Evolutionary conservation across 2,113 vertebrate genomes (phyloP), one percentile per base, ranked within the genome.

Genomic region (Planiliza haematocheilus): DNA sequence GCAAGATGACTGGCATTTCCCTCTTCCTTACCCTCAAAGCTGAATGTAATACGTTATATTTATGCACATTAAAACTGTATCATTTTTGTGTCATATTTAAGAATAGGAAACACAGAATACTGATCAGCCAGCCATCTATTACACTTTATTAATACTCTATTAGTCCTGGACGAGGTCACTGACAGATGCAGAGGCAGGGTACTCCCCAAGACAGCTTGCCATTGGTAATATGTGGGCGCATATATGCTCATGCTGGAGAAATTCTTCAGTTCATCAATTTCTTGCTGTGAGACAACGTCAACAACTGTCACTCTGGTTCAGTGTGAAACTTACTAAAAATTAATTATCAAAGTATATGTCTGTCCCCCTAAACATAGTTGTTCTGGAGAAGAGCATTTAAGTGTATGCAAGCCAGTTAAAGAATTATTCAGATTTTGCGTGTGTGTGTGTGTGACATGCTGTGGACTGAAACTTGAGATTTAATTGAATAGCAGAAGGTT

Each of bases 401-500:
- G 58, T 50, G 70, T 30, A 83, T 70, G 57, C 24, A 82, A 76
- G 84, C 53, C 62, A 52, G 70, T 58, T 79, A 57, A 81, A 81
- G 71, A 52, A 48, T 67, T 81, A 50, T 43, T 79, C 69, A 73
- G 43, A 68, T 74, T 80, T 72, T 79, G 14, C 24, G 5, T 3
- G 3, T 62, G 75, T 65, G 69, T 65, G 63, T 62, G 30, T 20
- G 38, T 1, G 56, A 38, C 52, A 71, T 62, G 43, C 71, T 74
- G 69, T 72, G 59, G 70, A 83, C 81, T 87, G 63, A 83, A 83
- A 79, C 69, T 74, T 59, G 70, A 79, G 75, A 52, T 46, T 78
- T 88, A 86, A 88, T 86, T 88, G 77, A 78, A 74, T 71, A 55
- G 58, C 3, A 36, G 17, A 76, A 62, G 60, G 46, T 74, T 87